A percentile compares a stretch with the other conserved stretches of the same genome.
These are phyloP conservation scores for Achatina immaculata DNA, from an alignment of 1,140 invertebrate genomes.

Conservation along the genomic window DNA sequence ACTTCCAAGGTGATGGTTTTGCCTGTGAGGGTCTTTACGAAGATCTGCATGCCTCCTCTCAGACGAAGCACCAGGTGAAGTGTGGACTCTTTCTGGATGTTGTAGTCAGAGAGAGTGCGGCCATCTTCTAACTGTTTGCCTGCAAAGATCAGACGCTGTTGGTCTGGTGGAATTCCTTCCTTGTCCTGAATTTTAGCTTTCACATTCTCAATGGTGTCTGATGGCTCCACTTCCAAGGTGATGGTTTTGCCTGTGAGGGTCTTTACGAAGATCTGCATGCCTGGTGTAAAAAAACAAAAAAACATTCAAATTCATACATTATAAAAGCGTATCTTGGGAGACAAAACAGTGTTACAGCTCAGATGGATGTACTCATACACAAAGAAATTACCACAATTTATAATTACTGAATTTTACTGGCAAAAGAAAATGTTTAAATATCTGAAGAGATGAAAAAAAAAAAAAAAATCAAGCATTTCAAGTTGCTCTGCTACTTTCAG, in stretches of 20 bases:
- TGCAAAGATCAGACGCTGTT: conserved; percentile 34
- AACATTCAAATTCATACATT: too few relatives aligned
- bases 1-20: conserved; percentile 72
- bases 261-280: conserved; percentile 96
- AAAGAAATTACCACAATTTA: too few relatives aligned
- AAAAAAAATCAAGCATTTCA: too few relatives aligned
- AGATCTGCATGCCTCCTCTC: conserved; percentile 79
- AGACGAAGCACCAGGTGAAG: conserved; percentile 39
- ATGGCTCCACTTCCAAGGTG: conserved; percentile 71
- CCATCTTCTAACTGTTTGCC: conserved; percentile 96
- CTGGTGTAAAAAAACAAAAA: conserved; percentile 72
- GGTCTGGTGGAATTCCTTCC: conserved; percentile 20
- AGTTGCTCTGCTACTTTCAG: too few relatives aligned
- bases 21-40: conserved; percentile 77
- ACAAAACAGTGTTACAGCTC: too few relatives aligned
- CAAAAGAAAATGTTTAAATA: too few relatives aligned
- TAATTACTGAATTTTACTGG: background rate
- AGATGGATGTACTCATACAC: too few relatives aligned
- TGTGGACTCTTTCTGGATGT: conserved; percentile 73
- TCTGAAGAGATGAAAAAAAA: too few relatives aligned
- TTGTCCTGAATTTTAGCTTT: conserved; percentile 77
- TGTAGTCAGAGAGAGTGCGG: conserved; percentile 77
- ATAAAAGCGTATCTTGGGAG: too few relatives aligned
- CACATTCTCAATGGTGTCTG: conserved; percentile 78
- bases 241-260: conserved; percentile 76